These are phyloP conservation scores for Pristionchus exspectatus DNA, from an alignment of 2,888 invertebrate genomes.

Conservation along the genomic window DNA sequence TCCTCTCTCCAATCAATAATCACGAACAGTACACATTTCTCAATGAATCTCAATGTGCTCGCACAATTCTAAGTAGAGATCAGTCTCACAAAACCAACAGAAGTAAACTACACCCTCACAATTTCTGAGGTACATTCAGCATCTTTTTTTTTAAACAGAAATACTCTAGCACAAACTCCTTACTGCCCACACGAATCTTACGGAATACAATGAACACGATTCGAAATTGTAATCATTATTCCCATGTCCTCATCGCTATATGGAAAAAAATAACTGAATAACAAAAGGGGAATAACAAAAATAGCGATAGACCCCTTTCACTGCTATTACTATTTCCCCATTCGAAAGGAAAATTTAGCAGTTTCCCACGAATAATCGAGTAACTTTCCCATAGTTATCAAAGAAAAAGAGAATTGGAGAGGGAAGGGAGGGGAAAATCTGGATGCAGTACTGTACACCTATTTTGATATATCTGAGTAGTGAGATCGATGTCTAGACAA, in stretches of 20 bases:
- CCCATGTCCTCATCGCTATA: no score
- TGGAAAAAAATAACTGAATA: no score
- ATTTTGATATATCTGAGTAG: not conserved
- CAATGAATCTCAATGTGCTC: not conserved
- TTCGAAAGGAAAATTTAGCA: slow-evolving; percentile 12
- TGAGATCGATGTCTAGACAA: not conserved
- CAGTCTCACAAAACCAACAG: not conserved
- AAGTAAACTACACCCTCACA: slow-evolving; percentile 1
- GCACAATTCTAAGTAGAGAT: not conserved
- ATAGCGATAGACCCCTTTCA: not conserved
- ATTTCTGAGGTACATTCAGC: not conserved
- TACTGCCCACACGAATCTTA: no score
- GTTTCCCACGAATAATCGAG: slow-evolving; percentile 43
- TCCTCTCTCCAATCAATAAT: not conserved
- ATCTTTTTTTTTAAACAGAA: not conserved
- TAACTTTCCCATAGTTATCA: slow-evolving; percentile 32
- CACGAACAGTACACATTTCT: not conserved
- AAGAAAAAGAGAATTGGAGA: not conserved
- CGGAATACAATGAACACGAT: no score
- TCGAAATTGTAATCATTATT: no score
- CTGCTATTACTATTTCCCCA: not conserved
- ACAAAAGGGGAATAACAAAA: slow-evolving; percentile 11
- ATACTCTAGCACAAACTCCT: no score
- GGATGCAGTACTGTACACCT: not conserved
- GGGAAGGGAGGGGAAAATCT: not conserved